Evolutionary conservation across 2,113 vertebrate species (phyloP), one percentile per base, ranked within the genome.

Genomic region (Plecturocebus donacophilus): DNA sequence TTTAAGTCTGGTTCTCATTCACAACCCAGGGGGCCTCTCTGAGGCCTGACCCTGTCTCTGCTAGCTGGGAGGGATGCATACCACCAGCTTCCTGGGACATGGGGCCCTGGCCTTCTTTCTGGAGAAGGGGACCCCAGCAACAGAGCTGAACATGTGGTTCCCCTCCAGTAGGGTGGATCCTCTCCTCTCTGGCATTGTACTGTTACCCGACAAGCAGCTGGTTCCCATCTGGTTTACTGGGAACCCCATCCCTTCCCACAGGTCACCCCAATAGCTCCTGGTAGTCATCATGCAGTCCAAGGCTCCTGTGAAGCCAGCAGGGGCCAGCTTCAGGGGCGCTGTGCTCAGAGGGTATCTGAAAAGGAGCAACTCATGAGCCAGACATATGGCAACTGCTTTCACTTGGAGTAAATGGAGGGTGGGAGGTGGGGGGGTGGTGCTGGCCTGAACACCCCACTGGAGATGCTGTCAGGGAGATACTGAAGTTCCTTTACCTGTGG

Each of bases 11-110:
- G 38, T 13, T 92, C 76, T 87, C 54, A 70, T 52, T 54, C 66
- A 25, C 0, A 0, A 19, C 38, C 23, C 32, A 2, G 13, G 25
- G 7, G n/a, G 30, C 25, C 92, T 83, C 40, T 82, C 35, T 23
- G 12, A 81, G 35, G 47, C 56, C 80, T 13, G 68, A 13, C 2
- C 52, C 76, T 89, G 47, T 27, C 75, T 96, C 70, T 66, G 23
- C 30, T 35, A 25, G 23, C 25, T 1, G 0, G 3, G 56, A 66
- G 23, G 40, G 21, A 40, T 42, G 77, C 10, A 47, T 21, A 7
- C 9, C 56, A 54, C 58, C 38, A 49, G 47, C 70, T 32, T 89
- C 68, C 61, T 2, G 2, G 66, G 52, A 47, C 25, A 21, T 0
- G 25, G 35, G 16, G 30, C 45, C 61, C 7, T 16, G 71, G 52